Conservation (phyloP, 2,113 vertebrate species). For the Oenanthe oenanthe region DNA sequence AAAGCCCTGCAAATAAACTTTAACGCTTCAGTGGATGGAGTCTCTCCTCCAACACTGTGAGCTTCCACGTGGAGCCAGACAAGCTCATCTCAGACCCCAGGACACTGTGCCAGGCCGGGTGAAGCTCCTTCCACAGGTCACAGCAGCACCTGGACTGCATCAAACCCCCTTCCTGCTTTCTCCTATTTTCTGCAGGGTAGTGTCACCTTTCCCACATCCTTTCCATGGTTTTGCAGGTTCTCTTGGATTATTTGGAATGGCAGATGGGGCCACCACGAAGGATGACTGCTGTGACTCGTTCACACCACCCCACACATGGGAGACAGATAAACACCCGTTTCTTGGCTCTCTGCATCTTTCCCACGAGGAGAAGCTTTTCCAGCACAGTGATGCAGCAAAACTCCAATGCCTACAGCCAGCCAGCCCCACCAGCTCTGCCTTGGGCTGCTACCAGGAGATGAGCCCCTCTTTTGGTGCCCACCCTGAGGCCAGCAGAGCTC, state of each 20-base stretch:
- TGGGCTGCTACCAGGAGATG: neutral
- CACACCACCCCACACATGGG: neutral
- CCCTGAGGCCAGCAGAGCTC: neutral
- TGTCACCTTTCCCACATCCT: neutral
- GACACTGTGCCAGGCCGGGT: neutral
- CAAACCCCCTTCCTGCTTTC: neutral
- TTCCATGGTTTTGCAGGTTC: neutral
- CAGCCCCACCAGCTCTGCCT: neutral
- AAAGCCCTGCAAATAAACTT: neutral
- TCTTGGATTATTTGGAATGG: neutral
- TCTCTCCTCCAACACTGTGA: rapidly evolving
- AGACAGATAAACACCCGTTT: neutral
- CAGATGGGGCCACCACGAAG: neutral
- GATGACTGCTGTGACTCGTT: neutral
- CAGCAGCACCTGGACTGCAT: rapidly evolving
- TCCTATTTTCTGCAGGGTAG: neutral
- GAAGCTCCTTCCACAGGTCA: neutral
- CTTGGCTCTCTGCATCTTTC: neutral
- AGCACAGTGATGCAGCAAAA: neutral
- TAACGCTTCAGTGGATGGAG: conserved; percentile 2
- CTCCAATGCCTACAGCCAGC: neutral
- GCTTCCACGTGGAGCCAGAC: neutral
- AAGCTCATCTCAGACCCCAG: neutral
- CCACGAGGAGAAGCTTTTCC: neutral
- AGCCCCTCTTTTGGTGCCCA: neutral